A percentile compares a stretch with the other conserved stretches of the same genome.
These are phyloP conservation scores for Ernsta delagoae DNA, from an alignment of 2,888 invertebrate species.

Conservation along the genomic window DNA sequence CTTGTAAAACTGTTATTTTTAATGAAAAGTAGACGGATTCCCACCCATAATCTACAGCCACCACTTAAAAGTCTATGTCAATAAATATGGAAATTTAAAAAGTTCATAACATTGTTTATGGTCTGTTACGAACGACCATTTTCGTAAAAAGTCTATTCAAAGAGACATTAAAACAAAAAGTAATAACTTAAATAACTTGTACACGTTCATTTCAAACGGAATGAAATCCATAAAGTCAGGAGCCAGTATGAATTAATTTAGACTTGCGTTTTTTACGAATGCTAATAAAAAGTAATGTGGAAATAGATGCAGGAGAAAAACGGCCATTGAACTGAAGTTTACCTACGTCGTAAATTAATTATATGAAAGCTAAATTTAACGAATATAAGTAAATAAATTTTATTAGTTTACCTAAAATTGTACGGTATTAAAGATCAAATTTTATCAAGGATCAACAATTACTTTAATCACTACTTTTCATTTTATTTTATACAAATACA, in stretches of 20 bases:
- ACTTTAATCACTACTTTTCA: too few relatives aligned
- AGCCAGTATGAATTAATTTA: conserved; percentile 39
- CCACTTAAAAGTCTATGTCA: neutral
- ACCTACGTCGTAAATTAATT: too few relatives aligned
- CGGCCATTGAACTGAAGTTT: too few relatives aligned
- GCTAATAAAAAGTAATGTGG: conserved; percentile 33
- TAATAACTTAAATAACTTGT: conserved; percentile 34
- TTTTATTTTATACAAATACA: neutral
- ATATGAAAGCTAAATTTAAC: too few relatives aligned
- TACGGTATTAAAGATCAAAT: too few relatives aligned
- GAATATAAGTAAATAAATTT: too few relatives aligned
- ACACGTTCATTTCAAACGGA: conserved; percentile 34
- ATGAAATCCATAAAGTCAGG: conserved; percentile 26
- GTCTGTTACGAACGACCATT: conserved; percentile 17
- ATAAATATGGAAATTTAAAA: conserved; percentile 24
- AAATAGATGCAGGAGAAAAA: too few relatives aligned
- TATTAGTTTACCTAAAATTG: too few relatives aligned
- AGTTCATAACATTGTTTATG: conserved; percentile 14
- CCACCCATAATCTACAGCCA: neutral
- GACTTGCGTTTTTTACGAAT: conserved; percentile 37
- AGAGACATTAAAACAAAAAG: conserved; percentile 36
- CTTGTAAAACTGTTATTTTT: neutral
- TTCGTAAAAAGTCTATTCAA: conserved; percentile 31
- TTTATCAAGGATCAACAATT: too few relatives aligned
- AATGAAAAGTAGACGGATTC: neutral